Conservation (phyloP, 2,888 invertebrate species). For the Camptogramma bilineatum region DNA sequence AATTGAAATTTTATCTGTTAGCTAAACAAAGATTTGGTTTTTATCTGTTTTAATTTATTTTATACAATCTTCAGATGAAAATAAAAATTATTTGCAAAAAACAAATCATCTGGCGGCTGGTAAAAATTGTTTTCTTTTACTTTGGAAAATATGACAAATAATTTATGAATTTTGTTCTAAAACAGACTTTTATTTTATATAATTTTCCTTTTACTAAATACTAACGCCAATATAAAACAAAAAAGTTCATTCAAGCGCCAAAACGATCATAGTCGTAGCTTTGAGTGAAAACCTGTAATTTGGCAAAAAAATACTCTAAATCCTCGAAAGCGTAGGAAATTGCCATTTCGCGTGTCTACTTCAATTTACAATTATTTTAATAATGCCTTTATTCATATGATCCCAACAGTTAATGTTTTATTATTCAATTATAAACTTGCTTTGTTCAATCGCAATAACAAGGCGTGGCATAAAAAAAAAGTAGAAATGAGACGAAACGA, state of each 20-base stretch:
- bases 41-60: neutral
- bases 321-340: slow-evolving; percentile 52
- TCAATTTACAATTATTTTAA: slow-evolving; percentile 42
- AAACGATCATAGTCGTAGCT: neutral
- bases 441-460: too few relatives aligned
- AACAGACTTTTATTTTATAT: too few relatives aligned
- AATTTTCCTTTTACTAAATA: too few relatives aligned
- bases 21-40: neutral
- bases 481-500: too few relatives aligned
- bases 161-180: too few relatives aligned
- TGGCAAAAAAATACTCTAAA: neutral
- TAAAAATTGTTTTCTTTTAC: too few relatives aligned
- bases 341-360: slow-evolving; percentile 61
- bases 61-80: neutral
- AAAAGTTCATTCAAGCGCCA: neutral
- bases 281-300: neutral
- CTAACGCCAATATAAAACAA: neutral
- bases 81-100: too few relatives aligned
- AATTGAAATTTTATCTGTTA: neutral
- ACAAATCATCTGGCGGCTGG: too few relatives aligned
- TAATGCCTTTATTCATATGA: slow-evolving; percentile 24
- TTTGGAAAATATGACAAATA: too few relatives aligned
- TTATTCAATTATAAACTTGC: too few relatives aligned
- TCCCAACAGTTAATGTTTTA: too few relatives aligned
- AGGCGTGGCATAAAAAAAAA: too few relatives aligned